Conservation (phyloP, 2,888 invertebrate species). For the Stegophylla sp. region DNA sequence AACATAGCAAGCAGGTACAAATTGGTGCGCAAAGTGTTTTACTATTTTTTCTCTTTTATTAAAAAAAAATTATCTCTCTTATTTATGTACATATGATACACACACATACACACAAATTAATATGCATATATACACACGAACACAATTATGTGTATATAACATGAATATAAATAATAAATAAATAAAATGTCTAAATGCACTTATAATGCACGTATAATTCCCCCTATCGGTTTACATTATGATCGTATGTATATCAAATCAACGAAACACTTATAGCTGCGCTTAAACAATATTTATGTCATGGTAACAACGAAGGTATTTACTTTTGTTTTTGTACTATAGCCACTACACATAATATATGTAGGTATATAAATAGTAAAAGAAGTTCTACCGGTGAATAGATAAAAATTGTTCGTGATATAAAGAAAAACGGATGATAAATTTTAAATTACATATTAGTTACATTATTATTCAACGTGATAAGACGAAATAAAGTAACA, state of each 20-base stretch:
- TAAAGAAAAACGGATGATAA: not conserved
- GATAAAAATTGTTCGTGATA: not conserved
- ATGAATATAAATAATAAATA: constrained; percentile 1
- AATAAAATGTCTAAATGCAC: not conserved
- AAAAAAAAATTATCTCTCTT: not conserved
- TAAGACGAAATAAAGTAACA: not conserved
- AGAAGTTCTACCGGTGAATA: not conserved
- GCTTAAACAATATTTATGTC: constrained; percentile 24
- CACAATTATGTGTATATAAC: not conserved
- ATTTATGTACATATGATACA: no score
- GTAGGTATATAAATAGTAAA: not conserved
- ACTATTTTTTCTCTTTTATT: constrained; percentile 33
- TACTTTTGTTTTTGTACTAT: not conserved
- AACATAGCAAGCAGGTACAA: constrained; percentile 57
- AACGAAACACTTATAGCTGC: constrained; percentile 7
- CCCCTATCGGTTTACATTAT: not conserved
- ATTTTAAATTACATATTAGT: not conserved
- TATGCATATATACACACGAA: not conserved
- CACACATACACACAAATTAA: not conserved
- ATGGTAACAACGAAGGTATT: constrained; percentile 12
- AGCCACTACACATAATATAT: not conserved
- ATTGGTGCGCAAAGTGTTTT: constrained; percentile 35
- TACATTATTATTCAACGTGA: not conserved
- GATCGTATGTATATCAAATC: constrained; percentile 18
- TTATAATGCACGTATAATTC: not conserved